Percentiles rank a stretch among this genome's conserved stretches.
phyloP scores from a whole-genome alignment of 2,888 invertebrate genomes.

The Pseudolycoriella hygida region DNA sequence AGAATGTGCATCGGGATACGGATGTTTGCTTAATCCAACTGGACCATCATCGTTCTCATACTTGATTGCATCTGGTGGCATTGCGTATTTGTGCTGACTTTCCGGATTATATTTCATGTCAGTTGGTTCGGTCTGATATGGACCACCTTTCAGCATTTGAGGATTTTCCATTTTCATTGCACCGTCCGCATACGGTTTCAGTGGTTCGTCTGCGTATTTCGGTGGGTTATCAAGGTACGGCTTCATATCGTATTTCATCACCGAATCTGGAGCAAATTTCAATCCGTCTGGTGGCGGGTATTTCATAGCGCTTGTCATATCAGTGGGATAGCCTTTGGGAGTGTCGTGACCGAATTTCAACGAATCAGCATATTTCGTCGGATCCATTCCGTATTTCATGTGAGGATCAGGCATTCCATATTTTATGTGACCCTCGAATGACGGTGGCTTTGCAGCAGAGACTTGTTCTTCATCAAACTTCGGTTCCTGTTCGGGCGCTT shows the following conservation, averaged over 20 bases:
- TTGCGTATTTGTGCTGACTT: conserved; percentile 12
- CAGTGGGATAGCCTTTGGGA: conserved; percentile 20
- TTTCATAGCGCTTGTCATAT: conserved; percentile 29
- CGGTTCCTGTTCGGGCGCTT: not conserved
- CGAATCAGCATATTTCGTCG: conserved; percentile 23
- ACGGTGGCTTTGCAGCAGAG: conserved; percentile 20
- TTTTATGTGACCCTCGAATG: conserved; percentile 15
- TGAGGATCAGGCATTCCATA: conserved; percentile 10
- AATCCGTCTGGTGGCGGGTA: conserved; percentile 24
- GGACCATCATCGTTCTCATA: conserved; percentile 10
- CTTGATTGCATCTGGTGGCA: conserved; percentile 11
- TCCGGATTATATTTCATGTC: conserved; percentile 3
- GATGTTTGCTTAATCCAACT: conserved; percentile 8
- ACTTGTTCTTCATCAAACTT: not conserved
- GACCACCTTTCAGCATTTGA: conserved; percentile 12
- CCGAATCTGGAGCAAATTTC: conserved; percentile 7
- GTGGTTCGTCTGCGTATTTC: conserved; percentile 17
- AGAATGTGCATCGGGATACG: conserved; percentile 17
- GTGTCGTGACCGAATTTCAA: conserved; percentile 20
- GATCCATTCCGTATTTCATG: conserved; percentile 21
- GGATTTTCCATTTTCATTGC: conserved; percentile 5
- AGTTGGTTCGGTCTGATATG: conserved; percentile 17
- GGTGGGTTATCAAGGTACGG: conserved; percentile 23
- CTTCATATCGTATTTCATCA: conserved; percentile 24
- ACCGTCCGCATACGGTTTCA: conserved; percentile 12